These are phyloP conservation scores for Darevskia nairensis DNA, from an alignment of 2,797 vertebrate species.

Conservation along the genomic window DNA sequence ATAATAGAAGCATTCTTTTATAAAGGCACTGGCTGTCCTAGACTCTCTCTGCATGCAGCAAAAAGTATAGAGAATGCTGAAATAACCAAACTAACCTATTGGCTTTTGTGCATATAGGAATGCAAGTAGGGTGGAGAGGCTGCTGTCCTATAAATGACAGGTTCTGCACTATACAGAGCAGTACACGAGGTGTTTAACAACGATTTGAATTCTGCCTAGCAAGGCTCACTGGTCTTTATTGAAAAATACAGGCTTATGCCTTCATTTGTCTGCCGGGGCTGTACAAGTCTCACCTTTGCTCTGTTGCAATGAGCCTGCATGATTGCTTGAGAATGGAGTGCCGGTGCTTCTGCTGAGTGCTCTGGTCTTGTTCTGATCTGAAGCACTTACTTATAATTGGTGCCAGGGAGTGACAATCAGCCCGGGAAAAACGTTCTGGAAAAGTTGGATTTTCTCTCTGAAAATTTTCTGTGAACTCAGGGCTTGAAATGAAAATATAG, in stretches of 20 bases:
- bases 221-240: constrained; percentile 37
- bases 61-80: not conserved
- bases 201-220: constrained; percentile 59
- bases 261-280: constrained; percentile 58
- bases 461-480: constrained; percentile 56
- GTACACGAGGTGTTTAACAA: constrained; percentile 53
- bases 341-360: constrained; percentile 56
- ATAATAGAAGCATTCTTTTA: constrained; percentile 6
- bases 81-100: rapidly evolving
- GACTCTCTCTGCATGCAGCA: constrained; percentile 1
- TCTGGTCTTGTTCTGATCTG: constrained; percentile 55
- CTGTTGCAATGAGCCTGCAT: constrained; percentile 49
- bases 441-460: not conserved
- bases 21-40: not conserved
- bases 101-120: constrained; percentile 12
- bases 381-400: constrained; percentile 69
- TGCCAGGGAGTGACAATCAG: constrained; percentile 60
- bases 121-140: not conserved
- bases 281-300: constrained; percentile 64
- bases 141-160: constrained; percentile 22
- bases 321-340: constrained; percentile 55
- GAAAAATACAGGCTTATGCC: constrained; percentile 48
- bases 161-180: constrained; percentile 41
- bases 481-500: constrained; percentile 62
- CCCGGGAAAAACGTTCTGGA: constrained; percentile 43